These are phyloP conservation scores for Epizoanthus illoricatus DNA, from an alignment of 92 coral and sea anemone genomes.

Conservation along the genomic window DNA sequence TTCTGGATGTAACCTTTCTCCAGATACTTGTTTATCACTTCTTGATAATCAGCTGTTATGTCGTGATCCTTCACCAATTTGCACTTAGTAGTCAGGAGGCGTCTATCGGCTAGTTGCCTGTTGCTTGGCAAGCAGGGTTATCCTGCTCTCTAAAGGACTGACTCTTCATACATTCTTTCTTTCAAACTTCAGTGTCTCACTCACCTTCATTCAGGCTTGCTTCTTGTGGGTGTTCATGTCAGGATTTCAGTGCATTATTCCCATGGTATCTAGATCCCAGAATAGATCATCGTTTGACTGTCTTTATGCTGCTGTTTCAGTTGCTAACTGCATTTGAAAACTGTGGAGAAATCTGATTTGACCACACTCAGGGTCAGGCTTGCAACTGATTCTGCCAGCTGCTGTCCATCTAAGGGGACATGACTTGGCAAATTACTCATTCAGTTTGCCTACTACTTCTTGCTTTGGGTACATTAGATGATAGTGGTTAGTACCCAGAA, in stretches of 20 bases:
- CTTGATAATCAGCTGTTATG: slow-evolving; percentile 19
- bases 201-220: neutral
- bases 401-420: slow-evolving; percentile 8
- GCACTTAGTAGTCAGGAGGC: neutral
- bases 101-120: slow-evolving; percentile 1
- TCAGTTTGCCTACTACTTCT: slow-evolving; percentile 19
- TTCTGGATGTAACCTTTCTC: slow-evolving; percentile 8
- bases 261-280: too few species aligned
- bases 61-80: slow-evolving; percentile 28
- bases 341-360: neutral
- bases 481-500: slow-evolving; percentile 44
- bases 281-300: neutral
- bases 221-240: neutral
- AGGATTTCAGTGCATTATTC: too few species aligned
- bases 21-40: slow-evolving; percentile 29
- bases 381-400: neutral
- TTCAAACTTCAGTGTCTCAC: neutral
- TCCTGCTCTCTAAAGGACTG: neutral
- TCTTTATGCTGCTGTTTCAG: neutral
- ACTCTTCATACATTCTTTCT: neutral
- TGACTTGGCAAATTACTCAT: slow-evolving; percentile 2
- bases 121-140: neutral
- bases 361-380: neutral
- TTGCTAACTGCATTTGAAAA: neutral
- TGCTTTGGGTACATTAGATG: slow-evolving; percentile 39